Evolutionary conservation across 1,140 invertebrate genomes (phyloP).

Genomic region (honey bee (Apis mellifera)): Amel_HAv3.1 CM009944.2:5832001-5832500

Average conservation of each 20-base stretch:
- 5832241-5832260: not conserved
- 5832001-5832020: constrained; percentile 64
- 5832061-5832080: not conserved
- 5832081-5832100: constrained; percentile 27
- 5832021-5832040: constrained; percentile 64
- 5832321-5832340: no score
- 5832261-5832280: no score
- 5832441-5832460: no score
- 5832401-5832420: no score
- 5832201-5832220: not conserved
- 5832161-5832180: not conserved
- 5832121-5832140: not conserved
- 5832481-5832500: no score
- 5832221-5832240: not conserved
- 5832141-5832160: not conserved
- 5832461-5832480: no score
- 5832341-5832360: no score
- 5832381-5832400: no score
- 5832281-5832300: no score
- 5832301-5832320: no score
- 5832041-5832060: constrained; percentile 53
- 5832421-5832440: no score
- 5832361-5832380: no score
- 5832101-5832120: constrained; percentile 9
- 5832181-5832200: not conserved